These are phyloP conservation scores for Rhagologus leucostigma DNA, from an alignment of 2,113 vertebrate species.

Conservation along the genomic window DNA sequence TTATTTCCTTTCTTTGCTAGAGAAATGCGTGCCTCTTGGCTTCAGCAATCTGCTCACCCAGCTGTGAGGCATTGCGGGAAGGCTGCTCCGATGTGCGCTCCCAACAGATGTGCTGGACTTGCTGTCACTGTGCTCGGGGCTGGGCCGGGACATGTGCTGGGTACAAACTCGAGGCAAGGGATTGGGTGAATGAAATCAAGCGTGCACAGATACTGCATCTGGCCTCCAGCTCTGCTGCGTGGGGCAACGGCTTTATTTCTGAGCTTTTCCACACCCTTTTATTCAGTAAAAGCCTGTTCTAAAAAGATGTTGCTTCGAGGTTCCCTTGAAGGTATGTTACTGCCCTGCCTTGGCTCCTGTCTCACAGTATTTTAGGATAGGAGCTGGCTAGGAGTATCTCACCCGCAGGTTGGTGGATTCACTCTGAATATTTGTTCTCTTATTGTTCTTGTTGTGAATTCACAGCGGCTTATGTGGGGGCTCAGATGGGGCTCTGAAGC, in stretches of 20 bases:
- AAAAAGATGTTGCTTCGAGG: neutral
- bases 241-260: neutral
- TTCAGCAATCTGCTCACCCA: neutral
- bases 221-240: neutral
- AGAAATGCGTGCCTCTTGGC: neutral
- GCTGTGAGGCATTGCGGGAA: neutral
- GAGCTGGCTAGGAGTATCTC: neutral
- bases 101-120: neutral
- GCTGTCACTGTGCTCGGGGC: neutral
- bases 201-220: fast-evolving
- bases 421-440: neutral
- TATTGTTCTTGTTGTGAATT: neutral
- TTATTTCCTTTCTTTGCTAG: constrained; percentile 30
- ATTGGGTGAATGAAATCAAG: neutral
- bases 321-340: neutral
- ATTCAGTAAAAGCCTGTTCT: neutral
- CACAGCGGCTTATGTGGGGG: neutral
- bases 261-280: neutral
- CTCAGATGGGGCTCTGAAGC: neutral
- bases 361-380: neutral
- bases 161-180: neutral
- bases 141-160: neutral
- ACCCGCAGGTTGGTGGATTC: neutral
- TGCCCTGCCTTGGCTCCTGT: neutral
- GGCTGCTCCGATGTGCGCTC: fast-evolving